Base-by-base conservation (phyloP, 2,888 invertebrate genomes). In the Hemicrepidius hirtus region DNA sequence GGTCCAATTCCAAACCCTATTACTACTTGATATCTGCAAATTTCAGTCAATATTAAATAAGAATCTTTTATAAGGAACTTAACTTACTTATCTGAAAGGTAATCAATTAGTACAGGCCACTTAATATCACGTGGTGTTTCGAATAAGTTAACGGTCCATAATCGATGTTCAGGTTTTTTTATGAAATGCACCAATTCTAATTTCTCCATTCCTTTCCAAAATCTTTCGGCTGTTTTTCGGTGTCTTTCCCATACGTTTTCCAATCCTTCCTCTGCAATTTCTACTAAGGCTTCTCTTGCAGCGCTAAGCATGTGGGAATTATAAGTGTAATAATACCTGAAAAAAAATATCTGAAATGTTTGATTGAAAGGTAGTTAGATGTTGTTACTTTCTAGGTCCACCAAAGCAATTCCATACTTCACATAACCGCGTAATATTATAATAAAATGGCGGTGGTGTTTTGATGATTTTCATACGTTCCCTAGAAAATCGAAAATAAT, bases 291-390 rank as follows among this genome's bases (percentile, higher is more conserved):
- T 82, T 94, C 93, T 0, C 96, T 89, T 1, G 97, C 84, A 0
- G 93, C 94, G 86, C 94, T 95, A 0, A 96, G 82, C 69, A 93
- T 85, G 2, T 92, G 94, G 0, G 94, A 89, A 18, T 93, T 92
- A 13, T 93, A 89, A 0, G 97, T 97, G 85, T 96, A 96, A 84
- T 96, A 96, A 83, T 96, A 97, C 50, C 93, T 90, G 77, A 55
- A 32, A 40, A 13, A 32, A 2, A 5, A 6, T 32, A n/a, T 32
- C 13, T 5, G n/a, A 6, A 13, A 40, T 13, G 4, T 13, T 13
- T n/a, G 3, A 40, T 40, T 37, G 3, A 5, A 5, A 6, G n/a
- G 13, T 40, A 13, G 3, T 6, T 37, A 40, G 13, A 40, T n/a
- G 13, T 0, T 4, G 1, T 3, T 40, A 40, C 40, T 13, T n/a